Evolutionary conservation across 2,797 vertebrate species (phyloP).

Genomic region (Leptodactylus fallax): DNA sequence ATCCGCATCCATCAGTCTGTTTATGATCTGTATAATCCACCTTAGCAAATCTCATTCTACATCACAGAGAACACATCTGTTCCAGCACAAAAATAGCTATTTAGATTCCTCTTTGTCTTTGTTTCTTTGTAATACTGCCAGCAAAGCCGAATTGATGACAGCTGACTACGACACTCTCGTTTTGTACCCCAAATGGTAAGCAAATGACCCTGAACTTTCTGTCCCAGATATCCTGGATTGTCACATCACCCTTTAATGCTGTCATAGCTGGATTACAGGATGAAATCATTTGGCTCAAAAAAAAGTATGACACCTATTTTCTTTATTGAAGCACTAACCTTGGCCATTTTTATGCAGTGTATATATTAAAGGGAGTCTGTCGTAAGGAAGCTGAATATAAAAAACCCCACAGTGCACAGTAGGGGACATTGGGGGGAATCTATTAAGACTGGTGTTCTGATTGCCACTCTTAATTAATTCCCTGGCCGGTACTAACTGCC

Average conservation of each 20-base stretch:
- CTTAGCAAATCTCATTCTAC: constrained; percentile 44
- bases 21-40: constrained; percentile 48
- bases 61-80: constrained; percentile 53
- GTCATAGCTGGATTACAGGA: not conserved
- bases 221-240: not conserved
- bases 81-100: constrained; percentile 51
- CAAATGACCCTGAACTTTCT: constrained; percentile 30
- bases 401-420: too few relatives aligned
- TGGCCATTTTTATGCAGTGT: too few relatives aligned
- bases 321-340: too few relatives aligned
- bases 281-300: not conserved
- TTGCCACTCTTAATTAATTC: too few relatives aligned
- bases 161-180: constrained; percentile 28
- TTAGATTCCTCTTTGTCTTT: constrained; percentile 39
- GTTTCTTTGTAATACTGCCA: constrained; percentile 51
- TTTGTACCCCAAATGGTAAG: not conserved
- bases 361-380: too few relatives aligned
- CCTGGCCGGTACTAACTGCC: too few relatives aligned
- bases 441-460: too few relatives aligned
- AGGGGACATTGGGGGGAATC: too few relatives aligned
- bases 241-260: not conserved
- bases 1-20: constrained; percentile 37
- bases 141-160: constrained; percentile 30
- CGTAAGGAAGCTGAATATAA: too few relatives aligned
- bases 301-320: not conserved